These are phyloP conservation scores for Pogonomyrmex californicus DNA, from an alignment of 1,140 invertebrate species.

Conservation along the genomic window DNA sequence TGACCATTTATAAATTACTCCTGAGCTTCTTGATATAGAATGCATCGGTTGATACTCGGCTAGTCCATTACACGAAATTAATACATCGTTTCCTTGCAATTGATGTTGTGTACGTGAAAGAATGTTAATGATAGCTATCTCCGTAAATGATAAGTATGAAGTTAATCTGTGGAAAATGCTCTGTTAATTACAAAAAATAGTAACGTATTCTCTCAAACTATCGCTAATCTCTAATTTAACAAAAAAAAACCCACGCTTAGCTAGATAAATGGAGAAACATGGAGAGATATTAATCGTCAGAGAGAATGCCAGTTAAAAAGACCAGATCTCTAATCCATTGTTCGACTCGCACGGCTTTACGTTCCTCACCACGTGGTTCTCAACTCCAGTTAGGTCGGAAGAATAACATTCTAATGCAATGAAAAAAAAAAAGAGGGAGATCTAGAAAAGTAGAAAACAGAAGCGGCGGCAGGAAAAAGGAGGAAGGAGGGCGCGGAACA, in stretches of 20 bases:
- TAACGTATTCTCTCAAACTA: no score
- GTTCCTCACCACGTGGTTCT: slow-evolving; percentile 75
- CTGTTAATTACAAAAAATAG: background rate
- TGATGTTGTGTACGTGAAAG: background rate
- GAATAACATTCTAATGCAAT: slow-evolving; percentile 78
- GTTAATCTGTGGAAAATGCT: background rate
- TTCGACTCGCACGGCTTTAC: slow-evolving; percentile 43
- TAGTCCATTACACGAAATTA: slow-evolving; percentile 61
- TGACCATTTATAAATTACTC: slow-evolving; percentile 82
- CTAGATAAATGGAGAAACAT: background rate
- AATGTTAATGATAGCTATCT: slow-evolving; percentile 14
- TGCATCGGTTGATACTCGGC: slow-evolving; percentile 49
- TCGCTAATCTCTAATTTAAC: background rate
- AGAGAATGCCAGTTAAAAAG: background rate
- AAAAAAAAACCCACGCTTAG: background rate
- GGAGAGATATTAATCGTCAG: background rate
- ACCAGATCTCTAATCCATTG: slow-evolving; percentile 57
- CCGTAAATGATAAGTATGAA: background rate
- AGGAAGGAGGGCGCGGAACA: slow-evolving; percentile 72
- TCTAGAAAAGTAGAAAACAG: slow-evolving; percentile 68
- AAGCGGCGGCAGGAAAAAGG: slow-evolving; percentile 43
- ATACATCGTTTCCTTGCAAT: slow-evolving; percentile 49
- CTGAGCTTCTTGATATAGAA: slow-evolving; percentile 58
- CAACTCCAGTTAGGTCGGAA: slow-evolving; percentile 66
- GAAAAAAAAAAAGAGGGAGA: slow-evolving; percentile 59